Base-by-base conservation (phyloP, 2,797 vertebrate species). In the Sebastes steindachneri region DNA sequence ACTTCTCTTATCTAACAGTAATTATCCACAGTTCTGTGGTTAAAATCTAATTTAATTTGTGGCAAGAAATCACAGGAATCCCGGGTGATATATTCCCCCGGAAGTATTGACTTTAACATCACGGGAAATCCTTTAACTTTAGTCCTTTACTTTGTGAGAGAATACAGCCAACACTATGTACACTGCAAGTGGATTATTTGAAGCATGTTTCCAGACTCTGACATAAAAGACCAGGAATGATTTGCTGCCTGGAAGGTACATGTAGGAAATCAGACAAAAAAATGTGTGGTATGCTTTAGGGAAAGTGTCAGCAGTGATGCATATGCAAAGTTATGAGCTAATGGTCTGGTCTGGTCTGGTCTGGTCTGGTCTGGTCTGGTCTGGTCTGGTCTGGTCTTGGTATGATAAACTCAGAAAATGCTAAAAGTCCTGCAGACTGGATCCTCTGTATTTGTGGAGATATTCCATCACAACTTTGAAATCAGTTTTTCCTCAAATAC, bases 211-310 rank as follows among this genome's bases (percentile, higher is more conserved):
- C 3, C 3, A 7, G 3, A 37, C 28, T 41, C 37, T 41, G 14
- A 41, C 60, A 26, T 29, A n/a, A 54, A 29, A 35, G 1, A 57
- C 19, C 6, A 31, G 4, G 60, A 55, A 54, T 29, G 6, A n/a
- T 71, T n/a, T 69, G 37, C 26, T 66, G 19, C 17, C 25, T 54
- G 25, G 35, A 57, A 53, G 51, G n/a, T 48, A 48, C 45, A 48
- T 19, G 45, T 28, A n/a, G 7, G 19, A 73, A 41, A 73, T 59
- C 6, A 11, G 15, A 25, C 31, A 60, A 23, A 48, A 48, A 73
- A 37, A 68, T 81, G 14, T 28, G 17, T 41, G 57, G 26, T 63
- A 69, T 59, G 53, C 54, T 63, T 86, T 86, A 79, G 48, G 25
- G 17, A 68, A 71, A 58, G 17, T 33, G 53, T 62, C 51, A 35